A percentile compares a stretch with the other conserved stretches of the same genome.
These are phyloP conservation scores for Thalassarche chlororhynchos DNA, from an alignment of 2,113 vertebrate genomes.

Conservation along the genomic window DNA sequence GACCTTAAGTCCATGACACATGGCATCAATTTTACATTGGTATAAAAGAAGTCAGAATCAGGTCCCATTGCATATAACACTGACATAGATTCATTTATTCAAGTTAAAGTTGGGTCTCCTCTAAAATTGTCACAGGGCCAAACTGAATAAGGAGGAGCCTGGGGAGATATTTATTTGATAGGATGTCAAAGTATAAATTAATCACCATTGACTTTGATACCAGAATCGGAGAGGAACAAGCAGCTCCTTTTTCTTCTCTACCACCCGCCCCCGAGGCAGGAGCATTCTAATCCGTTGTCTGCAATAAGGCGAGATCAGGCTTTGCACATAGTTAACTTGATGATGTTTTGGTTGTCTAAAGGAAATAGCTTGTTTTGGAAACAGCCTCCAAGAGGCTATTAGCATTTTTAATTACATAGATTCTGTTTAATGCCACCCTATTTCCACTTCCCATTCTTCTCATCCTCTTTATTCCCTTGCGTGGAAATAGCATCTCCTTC, in stretches of 20 bases:
- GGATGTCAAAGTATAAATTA: not conserved
- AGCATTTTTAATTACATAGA: constrained; percentile 61
- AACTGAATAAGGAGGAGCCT: not conserved
- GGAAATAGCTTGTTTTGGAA: constrained; percentile 65
- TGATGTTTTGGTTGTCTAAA: constrained; percentile 55
- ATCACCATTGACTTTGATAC: not conserved
- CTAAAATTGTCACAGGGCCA: not conserved
- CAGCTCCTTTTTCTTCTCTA: not conserved
- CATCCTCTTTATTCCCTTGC: constrained; percentile 12
- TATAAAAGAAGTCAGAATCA: not conserved
- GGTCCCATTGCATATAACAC: not conserved
- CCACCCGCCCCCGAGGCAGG: not conserved
- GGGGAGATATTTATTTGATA: not conserved
- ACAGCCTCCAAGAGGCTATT: constrained; percentile 49
- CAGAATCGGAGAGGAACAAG: not conserved
- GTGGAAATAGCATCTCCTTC: constrained; percentile 20
- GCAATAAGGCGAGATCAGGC: not conserved
- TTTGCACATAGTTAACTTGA: constrained; percentile 20
- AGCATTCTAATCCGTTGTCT: not conserved
- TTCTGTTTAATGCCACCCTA: constrained; percentile 40
- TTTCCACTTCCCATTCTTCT: constrained; percentile 54
- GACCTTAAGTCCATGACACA: not conserved
- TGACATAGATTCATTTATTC: not conserved
- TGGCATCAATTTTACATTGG: not conserved
- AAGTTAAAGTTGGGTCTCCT: not conserved